Evolutionary conservation across 2,113 vertebrate genomes (phyloP).

Genomic region (Machaerirhynchus nigripectus): DNA sequence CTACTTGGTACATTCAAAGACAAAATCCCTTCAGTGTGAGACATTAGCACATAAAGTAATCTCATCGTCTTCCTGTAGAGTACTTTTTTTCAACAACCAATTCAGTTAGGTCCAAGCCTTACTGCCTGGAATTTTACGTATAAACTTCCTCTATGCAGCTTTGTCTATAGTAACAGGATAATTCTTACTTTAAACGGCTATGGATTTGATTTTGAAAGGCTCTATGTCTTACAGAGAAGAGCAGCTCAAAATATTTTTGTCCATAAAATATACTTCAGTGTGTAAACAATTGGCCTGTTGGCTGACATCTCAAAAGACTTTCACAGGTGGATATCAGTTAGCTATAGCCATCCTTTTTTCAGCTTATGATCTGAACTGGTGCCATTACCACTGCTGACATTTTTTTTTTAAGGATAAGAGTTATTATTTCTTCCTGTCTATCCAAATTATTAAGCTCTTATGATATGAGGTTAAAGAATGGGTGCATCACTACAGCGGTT

Average conservation of each 20-base stretch:
- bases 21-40: neutral
- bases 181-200: neutral
- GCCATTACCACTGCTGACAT: neutral
- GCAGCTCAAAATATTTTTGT: neutral
- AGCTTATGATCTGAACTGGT: neutral
- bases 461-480: neutral
- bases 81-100: neutral
- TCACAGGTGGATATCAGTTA: neutral
- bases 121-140: neutral
- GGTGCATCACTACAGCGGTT: neutral
- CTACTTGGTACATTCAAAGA: neutral
- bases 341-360: neutral
- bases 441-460: neutral
- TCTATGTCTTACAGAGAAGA: neutral
- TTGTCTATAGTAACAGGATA: neutral
- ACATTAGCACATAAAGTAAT: neutral
- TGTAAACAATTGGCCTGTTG: neutral
- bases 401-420: neutral
- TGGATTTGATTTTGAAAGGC: neutral
- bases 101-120: neutral
- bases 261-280: neutral
- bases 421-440: neutral
- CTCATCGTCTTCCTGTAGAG: neutral
- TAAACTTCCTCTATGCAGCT: neutral
- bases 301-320: neutral